Percentiles rank a stretch among this genome's conserved stretches.
phyloP scores from a whole-genome alignment of 2,113 vertebrate genomes.

The Scortum barcoo region DNA sequence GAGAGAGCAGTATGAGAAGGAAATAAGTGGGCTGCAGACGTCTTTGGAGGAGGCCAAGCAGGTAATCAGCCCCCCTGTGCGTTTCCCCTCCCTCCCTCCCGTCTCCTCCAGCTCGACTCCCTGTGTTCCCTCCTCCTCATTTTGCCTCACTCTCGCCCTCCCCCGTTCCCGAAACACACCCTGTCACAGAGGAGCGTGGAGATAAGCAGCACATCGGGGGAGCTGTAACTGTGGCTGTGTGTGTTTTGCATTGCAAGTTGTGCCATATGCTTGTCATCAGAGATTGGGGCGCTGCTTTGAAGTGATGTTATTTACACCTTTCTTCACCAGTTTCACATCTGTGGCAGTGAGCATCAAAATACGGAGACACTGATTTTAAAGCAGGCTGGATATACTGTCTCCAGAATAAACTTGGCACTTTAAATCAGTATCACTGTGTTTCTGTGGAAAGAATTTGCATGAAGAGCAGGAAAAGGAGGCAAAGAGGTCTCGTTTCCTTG shows the following conservation, averaged over 20 bases:
- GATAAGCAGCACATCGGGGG: slow-evolving; percentile 61
- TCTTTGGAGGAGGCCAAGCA: slow-evolving; percentile 89
- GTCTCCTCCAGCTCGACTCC: slow-evolving; percentile 12
- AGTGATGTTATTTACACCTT: slow-evolving; percentile 47
- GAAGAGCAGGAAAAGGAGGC: background rate
- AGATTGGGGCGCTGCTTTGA: slow-evolving; percentile 35
- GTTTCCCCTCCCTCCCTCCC: slow-evolving; percentile 4
- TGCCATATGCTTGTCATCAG: slow-evolving; percentile 34
- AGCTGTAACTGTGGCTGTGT: slow-evolving; percentile 21
- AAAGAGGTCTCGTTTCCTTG: slow-evolving; percentile 1
- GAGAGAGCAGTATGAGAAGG: slow-evolving; percentile 91
- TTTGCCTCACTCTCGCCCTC: slow-evolving; percentile 39
- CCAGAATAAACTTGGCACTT: background rate
- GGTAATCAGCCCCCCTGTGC: slow-evolving; percentile 81
- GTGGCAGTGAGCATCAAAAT: background rate
- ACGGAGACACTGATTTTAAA: slow-evolving; percentile 5
- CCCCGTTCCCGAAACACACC: slow-evolving; percentile 48
- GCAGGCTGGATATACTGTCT: background rate
- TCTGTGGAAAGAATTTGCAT: slow-evolving; percentile 2
- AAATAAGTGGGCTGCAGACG: slow-evolving; percentile 85
- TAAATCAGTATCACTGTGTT: background rate
- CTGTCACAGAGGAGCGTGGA: slow-evolving; percentile 55
- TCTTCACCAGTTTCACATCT: slow-evolving; percentile 28
- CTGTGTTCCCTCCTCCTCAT: slow-evolving; percentile 39
- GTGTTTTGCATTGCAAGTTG: slow-evolving; percentile 36